These are phyloP conservation scores for Pygoscelis adeliae DNA, from an alignment of 2,113 vertebrate species.

Conservation along the genomic window DNA sequence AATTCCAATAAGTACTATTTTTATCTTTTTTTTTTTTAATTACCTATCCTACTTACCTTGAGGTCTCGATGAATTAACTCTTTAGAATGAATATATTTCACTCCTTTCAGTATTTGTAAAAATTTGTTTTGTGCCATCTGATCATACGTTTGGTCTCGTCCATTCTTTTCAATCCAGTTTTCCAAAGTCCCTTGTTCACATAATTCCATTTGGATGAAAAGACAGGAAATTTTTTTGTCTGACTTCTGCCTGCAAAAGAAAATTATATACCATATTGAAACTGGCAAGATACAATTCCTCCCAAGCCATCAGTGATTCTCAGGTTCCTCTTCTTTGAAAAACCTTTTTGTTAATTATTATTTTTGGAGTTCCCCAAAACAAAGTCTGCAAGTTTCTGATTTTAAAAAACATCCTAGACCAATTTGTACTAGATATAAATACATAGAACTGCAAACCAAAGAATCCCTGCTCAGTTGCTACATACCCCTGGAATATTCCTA, in stretches of 20 bases:
- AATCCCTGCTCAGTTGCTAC: background rate
- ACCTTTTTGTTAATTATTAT: background rate
- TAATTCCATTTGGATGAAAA: slow-evolving; percentile 80
- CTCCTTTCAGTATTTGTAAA: slow-evolving; percentile 70
- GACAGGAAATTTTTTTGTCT: fast-evolving
- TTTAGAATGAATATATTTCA: slow-evolving; percentile 69
- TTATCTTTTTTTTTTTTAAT: background rate
- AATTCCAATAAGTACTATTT: background rate
- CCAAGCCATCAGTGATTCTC: background rate
- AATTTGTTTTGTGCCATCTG: slow-evolving; percentile 49
- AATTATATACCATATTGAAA: slow-evolving; percentile 5
- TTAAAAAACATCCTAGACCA: background rate
- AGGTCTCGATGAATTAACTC: slow-evolving; percentile 79
- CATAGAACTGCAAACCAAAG: background rate
- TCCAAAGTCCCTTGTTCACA: slow-evolving; percentile 71
- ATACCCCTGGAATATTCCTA: background rate
- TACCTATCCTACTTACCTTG: slow-evolving; percentile 63
- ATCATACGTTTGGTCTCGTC: fast-evolving
- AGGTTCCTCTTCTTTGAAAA: background rate
- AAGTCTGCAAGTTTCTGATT: background rate
- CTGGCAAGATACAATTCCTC: background rate
- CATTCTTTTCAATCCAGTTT: slow-evolving; percentile 18
- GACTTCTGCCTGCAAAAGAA: slow-evolving; percentile 7
- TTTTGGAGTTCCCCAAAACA: background rate
- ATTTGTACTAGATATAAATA: background rate